These are phyloP conservation scores for Acanthococcus lagerstroemiae DNA, from an alignment of 2,888 invertebrate species.

Conservation along the genomic window DNA sequence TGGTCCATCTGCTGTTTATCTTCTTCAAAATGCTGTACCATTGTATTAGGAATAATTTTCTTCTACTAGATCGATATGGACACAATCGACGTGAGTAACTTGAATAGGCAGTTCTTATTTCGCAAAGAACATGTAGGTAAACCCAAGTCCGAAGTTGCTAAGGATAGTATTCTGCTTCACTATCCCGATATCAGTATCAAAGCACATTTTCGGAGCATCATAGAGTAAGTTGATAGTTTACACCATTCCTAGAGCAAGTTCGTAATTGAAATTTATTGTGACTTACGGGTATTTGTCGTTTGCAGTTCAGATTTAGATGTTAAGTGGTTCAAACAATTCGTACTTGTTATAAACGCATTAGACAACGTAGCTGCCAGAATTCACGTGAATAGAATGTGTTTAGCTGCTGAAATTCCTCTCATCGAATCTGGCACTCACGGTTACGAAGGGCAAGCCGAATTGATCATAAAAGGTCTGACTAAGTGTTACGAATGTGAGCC, in stretches of 20 bases:
- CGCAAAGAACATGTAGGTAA: constrained; percentile 96
- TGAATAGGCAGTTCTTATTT: constrained; percentile 98
- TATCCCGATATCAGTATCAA: constrained; percentile 80
- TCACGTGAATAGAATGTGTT: constrained; percentile 97
- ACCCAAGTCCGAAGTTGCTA: constrained; percentile 87
- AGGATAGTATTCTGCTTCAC: constrained; percentile 75
- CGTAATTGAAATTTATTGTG: constrained; percentile 15
- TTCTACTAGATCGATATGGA: constrained; percentile 90
- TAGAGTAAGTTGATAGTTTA: constrained; percentile 51
- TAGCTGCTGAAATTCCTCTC: constrained; percentile 86
- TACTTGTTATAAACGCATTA: constrained; percentile 87
- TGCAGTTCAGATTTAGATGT: constrained; percentile 78
- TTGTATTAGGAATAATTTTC: neutral
- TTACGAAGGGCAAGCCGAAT: constrained; percentile 89
- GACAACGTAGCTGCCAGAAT: constrained; percentile 94
- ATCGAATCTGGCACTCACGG: constrained; percentile 97
- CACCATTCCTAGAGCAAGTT: neutral
- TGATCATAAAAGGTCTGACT: constrained; percentile 73
- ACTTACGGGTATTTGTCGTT: too few relatives aligned
- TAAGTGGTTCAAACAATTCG: constrained; percentile 82
- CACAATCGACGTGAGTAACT: constrained; percentile 97
- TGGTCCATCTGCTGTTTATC: neutral
- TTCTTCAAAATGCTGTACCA: neutral
- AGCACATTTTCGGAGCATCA: constrained; percentile 88
- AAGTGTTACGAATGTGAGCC: constrained; percentile 97